Conservation (phyloP, 53 echinoderm and acorn worm genomes). For the Astropecten irregularis region DNA sequence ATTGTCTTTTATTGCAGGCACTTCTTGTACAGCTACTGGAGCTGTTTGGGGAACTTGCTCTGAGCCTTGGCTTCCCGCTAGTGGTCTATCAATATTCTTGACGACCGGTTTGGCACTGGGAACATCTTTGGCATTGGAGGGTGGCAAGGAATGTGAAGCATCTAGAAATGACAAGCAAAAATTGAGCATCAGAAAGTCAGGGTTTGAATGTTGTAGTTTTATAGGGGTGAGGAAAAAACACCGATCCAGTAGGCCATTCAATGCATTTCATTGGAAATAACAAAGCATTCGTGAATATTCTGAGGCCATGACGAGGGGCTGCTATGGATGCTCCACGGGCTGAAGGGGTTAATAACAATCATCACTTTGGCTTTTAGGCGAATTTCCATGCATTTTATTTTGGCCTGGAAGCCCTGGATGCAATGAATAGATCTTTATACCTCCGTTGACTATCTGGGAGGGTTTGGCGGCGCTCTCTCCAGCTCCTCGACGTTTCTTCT, state of each 20-base stretch:
- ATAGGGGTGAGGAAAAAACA: no score
- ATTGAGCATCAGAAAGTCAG: background rate
- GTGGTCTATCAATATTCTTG: background rate
- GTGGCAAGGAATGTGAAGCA: slow-evolving; percentile 23
- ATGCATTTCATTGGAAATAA: no score
- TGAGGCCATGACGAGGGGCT: no score
- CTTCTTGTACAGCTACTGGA: background rate
- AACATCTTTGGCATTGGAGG: slow-evolving; percentile 31
- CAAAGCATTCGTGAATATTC: no score
- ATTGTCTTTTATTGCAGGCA: slow-evolving; percentile 17
- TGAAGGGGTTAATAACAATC: no score
- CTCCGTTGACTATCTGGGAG: background rate
- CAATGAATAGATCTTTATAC: background rate
- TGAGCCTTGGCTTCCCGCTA: background rate
- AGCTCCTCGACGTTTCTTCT: slow-evolving; percentile 18
- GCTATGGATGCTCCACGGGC: no score
- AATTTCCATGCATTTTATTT: background rate
- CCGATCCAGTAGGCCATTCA: no score
- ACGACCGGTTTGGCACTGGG: slow-evolving; percentile 21
- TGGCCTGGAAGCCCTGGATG: background rate
- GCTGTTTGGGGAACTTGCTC: background rate
- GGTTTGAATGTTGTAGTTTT: no score
- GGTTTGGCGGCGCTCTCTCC: slow-evolving; percentile 9
- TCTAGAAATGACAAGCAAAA: background rate
- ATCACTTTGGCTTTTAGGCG: no score